Evolutionary conservation across 2,888 invertebrate genomes (phyloP), one percentile per base, ranked within the genome.

Genomic region (Chalcis sispes): DNA sequence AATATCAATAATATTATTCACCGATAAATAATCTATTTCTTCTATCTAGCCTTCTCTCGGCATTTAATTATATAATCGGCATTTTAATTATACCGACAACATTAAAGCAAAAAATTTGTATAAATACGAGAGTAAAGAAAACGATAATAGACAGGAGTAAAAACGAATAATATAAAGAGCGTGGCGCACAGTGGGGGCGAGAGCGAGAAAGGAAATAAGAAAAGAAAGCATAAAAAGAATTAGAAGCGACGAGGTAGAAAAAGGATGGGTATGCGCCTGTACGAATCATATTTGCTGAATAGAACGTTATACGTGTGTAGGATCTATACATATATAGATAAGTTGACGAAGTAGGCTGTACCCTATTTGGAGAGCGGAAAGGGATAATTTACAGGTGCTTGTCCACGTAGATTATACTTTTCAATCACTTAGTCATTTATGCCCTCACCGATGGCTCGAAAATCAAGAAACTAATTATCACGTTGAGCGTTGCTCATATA

Each of bases 381-480:
- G 65, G 70, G 48, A 70, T 70, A 70, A 75, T 75, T 75, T 70
- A 75, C 64, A 70, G 65, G 65, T 69, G 62, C 61, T 61, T 67
- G 46, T 59, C 29, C 50, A 25, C 18, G 10, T 32, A 65, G 65
- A 70, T 70, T 75, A 75, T 75, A 70, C 65, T 70, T 70, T 70
- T 70, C 75, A 75, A 70, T 74, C 75, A 70, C 64, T 70, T 75
- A 64, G 75, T 75, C 75, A 72, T 74, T 67, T 74, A 74, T 73
- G 18, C 20, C 23, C 50, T n/a, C 66, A 36, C 42, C 36, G 29
- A 25, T 18, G 40, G 25, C 50, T 61, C 42, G 59, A 32, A 32
- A 73, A 73, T 66, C 66, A 27, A 59, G 42, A 73, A 73, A 61
- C 40, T 73, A 66, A 66, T 73, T 66, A 66, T 66, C 66, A 73